phyloP scores from a whole-genome alignment of 2,113 vertebrate genomes.

The Hippocampus guttulatus region DNA sequence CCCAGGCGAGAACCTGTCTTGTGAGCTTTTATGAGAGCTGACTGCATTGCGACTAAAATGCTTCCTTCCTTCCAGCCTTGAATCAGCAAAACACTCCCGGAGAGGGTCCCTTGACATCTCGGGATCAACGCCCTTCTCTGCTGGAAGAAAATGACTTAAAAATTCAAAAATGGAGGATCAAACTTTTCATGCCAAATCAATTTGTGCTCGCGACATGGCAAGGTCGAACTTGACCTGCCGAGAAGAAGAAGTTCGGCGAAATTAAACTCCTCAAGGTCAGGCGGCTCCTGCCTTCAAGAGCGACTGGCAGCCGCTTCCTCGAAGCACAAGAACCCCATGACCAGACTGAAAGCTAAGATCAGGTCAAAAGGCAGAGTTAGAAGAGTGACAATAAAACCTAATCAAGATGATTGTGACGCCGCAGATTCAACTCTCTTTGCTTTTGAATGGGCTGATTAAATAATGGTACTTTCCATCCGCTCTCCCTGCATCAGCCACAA shows the following conservation, averaged over 20 bases:
- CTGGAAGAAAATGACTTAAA: conserved; percentile 15
- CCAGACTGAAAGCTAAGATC: not conserved
- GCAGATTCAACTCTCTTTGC: no score
- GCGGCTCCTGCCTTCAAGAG: conserved; percentile 3
- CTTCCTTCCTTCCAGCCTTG: conserved; percentile 6
- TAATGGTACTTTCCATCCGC: not conserved
- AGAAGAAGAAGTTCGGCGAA: conserved; percentile 7
- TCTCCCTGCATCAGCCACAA: no score
- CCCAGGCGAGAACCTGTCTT: not conserved
- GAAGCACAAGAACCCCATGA: conserved; percentile 20
- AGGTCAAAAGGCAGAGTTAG: not conserved
- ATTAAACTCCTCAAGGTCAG: conserved; percentile 31
- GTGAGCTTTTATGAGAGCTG: not conserved
- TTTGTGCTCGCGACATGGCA: conserved; percentile 3
- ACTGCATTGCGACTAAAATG: not conserved
- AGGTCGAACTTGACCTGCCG: conserved; percentile 13
- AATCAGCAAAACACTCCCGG: conserved; percentile 22
- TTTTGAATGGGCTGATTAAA: not conserved
- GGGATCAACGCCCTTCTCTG: not conserved
- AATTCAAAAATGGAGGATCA: not conserved
- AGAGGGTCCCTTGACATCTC: not conserved
- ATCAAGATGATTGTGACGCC: not conserved
- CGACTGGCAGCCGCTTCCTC: conserved; percentile 4
- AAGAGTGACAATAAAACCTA: not conserved
- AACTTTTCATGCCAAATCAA: conserved; percentile 14